These are phyloP conservation scores for Phortica okadai DNA, from an alignment of 2,888 invertebrate genomes.

Conservation along the genomic window DNA sequence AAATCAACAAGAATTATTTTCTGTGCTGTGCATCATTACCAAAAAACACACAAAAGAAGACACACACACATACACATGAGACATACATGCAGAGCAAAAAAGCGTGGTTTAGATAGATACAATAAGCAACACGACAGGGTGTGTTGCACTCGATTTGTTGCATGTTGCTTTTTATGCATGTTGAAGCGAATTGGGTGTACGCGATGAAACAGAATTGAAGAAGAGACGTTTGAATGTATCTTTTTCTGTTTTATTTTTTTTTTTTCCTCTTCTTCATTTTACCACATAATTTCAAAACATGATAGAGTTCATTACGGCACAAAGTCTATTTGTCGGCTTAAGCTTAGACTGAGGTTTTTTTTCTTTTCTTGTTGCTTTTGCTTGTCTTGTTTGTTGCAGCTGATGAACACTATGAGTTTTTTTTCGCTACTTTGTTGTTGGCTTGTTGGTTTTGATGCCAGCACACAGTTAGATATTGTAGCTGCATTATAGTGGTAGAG, in stretches of 20 bases:
- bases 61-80: background rate
- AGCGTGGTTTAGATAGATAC: background rate
- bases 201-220: constrained; percentile 28
- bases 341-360: background rate
- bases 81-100: background rate
- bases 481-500: background rate
- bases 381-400: constrained; percentile 40
- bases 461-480: constrained; percentile 31
- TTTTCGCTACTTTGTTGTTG: constrained; percentile 41
- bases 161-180: constrained; percentile 12
- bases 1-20: constrained; percentile 6
- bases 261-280: constrained; percentile 15
- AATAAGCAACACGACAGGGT: background rate
- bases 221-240: constrained; percentile 15
- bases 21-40: constrained; percentile 6
- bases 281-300: constrained; percentile 55
- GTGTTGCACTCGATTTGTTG: background rate
- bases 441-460: constrained; percentile 37
- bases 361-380: constrained; percentile 28
- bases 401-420: constrained; percentile 22
- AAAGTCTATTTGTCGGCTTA: background rate
- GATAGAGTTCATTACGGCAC: constrained; percentile 46
- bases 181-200: constrained; percentile 25
- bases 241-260: background rate
- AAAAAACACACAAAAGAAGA: background rate